phyloP scores from a whole-genome alignment of 1,140 invertebrate species.

The Vollenhovia emeryi region DNA sequence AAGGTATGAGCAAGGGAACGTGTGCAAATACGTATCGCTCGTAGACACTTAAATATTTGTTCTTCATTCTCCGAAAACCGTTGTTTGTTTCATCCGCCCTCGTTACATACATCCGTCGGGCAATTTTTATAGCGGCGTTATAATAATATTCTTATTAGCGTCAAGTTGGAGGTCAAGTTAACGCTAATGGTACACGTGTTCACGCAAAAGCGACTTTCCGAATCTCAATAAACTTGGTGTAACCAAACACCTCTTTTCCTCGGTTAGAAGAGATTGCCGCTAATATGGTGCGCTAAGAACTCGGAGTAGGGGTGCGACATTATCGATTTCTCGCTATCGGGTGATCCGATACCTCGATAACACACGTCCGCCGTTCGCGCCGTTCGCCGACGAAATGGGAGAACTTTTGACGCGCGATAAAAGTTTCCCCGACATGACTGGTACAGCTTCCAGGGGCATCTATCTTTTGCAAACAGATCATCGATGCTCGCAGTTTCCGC shows the following conservation, averaged over 20 bases:
- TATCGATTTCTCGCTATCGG: constrained; percentile 70
- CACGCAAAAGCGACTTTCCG: constrained; percentile 23
- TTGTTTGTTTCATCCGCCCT: background rate
- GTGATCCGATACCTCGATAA: constrained; percentile 69
- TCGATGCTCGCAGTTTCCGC: constrained; percentile 24
- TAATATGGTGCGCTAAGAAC: constrained; percentile 55
- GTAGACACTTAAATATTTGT: constrained; percentile 38
- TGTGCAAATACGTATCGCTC: constrained; percentile 2
- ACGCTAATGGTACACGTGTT: constrained; percentile 17
- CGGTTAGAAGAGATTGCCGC: constrained; percentile 22
- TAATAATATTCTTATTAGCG: background rate
- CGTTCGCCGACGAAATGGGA: constrained; percentile 24
- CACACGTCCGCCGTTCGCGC: constrained; percentile 48
- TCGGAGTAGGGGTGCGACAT: constrained; percentile 4
- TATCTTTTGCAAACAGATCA: constrained; percentile 50
- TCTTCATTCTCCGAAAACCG: constrained; percentile 6
- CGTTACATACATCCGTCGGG: background rate
- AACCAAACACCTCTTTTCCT: constrained; percentile 44
- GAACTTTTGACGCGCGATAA: constrained; percentile 68
- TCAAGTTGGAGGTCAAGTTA: background rate
- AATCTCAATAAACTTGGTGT: constrained; percentile 64
- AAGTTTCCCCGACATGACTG: constrained; percentile 50
- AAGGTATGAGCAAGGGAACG: background rate
- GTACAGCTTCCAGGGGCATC: constrained; percentile 30
- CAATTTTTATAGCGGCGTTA: background rate